Conservation (phyloP, 2,888 invertebrate genomes). For the Eudemis profundana region DNA sequence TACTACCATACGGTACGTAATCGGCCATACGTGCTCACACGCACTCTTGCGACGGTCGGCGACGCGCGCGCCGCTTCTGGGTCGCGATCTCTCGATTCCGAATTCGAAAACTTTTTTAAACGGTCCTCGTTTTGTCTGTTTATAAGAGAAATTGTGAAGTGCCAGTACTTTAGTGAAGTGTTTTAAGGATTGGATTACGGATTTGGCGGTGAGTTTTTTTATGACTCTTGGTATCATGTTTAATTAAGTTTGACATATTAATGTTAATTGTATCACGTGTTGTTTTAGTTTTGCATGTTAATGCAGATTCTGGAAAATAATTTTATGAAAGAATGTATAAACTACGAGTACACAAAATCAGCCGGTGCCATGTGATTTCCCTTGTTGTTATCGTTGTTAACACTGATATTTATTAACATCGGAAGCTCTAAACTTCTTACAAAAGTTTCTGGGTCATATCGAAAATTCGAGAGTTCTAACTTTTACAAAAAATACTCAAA, state of each 20-base stretch:
- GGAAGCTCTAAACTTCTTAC: too few species aligned
- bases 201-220: slow-evolving; percentile 33
- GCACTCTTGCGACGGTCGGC: slow-evolving; percentile 70
- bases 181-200: slow-evolving; percentile 33
- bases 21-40: slow-evolving; percentile 52
- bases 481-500: too few species aligned
- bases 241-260: not conserved
- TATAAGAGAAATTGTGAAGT: slow-evolving; percentile 39
- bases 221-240: slow-evolving; percentile 6
- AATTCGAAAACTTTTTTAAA: slow-evolving; percentile 50
- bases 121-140: slow-evolving; percentile 30
- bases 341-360: not conserved
- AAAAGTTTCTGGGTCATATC: too few species aligned
- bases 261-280: slow-evolving; percentile 11
- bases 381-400: too few species aligned
- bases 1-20: slow-evolving; percentile 58
- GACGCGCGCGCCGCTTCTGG: slow-evolving; percentile 66
- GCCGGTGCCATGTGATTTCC: too few species aligned
- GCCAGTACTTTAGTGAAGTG: slow-evolving; percentile 40
- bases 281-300: slow-evolving; percentile 6
- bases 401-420: too few species aligned
- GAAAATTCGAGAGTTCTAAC: too few species aligned
- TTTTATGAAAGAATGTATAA: not conserved
- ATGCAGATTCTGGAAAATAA: not conserved
- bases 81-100: slow-evolving; percentile 60